Evolutionary conservation across 2,888 invertebrate genomes (phyloP).

Genomic region (Acrobasis repandana): DNA sequence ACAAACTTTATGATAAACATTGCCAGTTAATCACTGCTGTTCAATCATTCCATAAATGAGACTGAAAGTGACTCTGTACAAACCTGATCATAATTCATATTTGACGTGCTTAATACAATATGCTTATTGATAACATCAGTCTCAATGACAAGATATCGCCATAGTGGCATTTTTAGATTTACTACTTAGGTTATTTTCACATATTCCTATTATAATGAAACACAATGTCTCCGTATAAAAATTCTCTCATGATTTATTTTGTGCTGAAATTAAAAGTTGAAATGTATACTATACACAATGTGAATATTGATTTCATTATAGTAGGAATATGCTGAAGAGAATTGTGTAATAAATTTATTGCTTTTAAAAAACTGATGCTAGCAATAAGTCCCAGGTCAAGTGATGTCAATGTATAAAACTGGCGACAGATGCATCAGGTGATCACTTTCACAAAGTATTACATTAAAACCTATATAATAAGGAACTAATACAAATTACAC

Average conservation of each 20-base stretch:
- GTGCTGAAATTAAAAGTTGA: constrained; percentile 47
- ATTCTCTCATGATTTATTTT: constrained; percentile 61
- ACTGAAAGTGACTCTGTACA: constrained; percentile 40
- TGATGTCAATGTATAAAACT: constrained; percentile 42
- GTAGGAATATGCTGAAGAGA: constrained; percentile 53
- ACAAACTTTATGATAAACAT: constrained; percentile 69
- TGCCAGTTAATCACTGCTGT: constrained; percentile 54
- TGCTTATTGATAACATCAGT: constrained; percentile 75
- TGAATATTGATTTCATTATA: constrained; percentile 42
- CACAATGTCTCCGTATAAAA: constrained; percentile 54
- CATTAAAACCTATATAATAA: constrained; percentile 74
- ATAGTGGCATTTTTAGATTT: constrained; percentile 50
- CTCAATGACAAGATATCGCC: constrained; percentile 69
- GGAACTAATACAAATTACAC: constrained; percentile 78
- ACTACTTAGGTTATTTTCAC: constrained; percentile 55
- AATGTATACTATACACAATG: constrained; percentile 32
- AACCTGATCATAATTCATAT: constrained; percentile 37
- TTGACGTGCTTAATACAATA: constrained; percentile 41
- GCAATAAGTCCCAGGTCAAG: constrained; percentile 59
- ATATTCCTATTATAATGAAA: constrained; percentile 59
- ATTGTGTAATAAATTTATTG: constrained; percentile 55
- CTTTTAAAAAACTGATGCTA: constrained; percentile 71
- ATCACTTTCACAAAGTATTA: constrained; percentile 57
- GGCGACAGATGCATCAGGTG: constrained; percentile 42
- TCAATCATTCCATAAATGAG: constrained; percentile 47